These are phyloP conservation scores for Drosophila meridiana DNA, from an alignment of 2,888 invertebrate genomes.

Conservation along the genomic window DNA sequence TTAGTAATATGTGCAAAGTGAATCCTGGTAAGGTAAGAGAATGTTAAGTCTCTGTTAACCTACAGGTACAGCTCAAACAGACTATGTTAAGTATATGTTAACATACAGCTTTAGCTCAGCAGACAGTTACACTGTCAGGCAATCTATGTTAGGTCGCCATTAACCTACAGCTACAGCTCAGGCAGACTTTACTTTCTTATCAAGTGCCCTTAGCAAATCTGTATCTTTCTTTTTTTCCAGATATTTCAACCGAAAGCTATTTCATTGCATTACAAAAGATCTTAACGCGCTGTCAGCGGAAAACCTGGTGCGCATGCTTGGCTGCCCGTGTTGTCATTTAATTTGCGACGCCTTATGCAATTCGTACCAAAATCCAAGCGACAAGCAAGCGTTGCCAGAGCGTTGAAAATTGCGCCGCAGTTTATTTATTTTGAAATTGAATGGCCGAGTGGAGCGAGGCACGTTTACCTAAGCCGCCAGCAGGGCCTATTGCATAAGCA, in stretches of 20 bases:
- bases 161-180: too few relatives aligned
- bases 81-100: too few relatives aligned
- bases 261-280: slow-evolving; percentile 25
- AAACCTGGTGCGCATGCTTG: slow-evolving; percentile 43
- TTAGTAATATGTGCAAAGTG: neutral
- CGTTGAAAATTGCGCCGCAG: slow-evolving; percentile 72
- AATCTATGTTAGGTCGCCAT: too few relatives aligned
- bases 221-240: neutral
- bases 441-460: slow-evolving; percentile 67
- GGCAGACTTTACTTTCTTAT: neutral
- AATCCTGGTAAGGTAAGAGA: too few relatives aligned
- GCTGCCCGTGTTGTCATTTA: slow-evolving; percentile 53
- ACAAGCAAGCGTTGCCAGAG: slow-evolving; percentile 45
- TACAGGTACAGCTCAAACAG: neutral
- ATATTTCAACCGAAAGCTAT: neutral
- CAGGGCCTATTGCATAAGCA: slow-evolving; percentile 72
- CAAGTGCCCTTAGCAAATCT: neutral
- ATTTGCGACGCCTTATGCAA: slow-evolving; percentile 67
- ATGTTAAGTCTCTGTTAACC: neutral
- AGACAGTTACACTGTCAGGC: too few relatives aligned
- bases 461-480: slow-evolving; percentile 59
- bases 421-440: slow-evolving; percentile 73
- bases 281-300: slow-evolving; percentile 52
- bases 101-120: too few relatives aligned
- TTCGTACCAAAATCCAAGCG: slow-evolving; percentile 16